Evolutionary conservation across 2,113 vertebrate genomes (phyloP), one percentile per base, ranked within the genome.

Genomic region (Gambusia holbrooki): DNA sequence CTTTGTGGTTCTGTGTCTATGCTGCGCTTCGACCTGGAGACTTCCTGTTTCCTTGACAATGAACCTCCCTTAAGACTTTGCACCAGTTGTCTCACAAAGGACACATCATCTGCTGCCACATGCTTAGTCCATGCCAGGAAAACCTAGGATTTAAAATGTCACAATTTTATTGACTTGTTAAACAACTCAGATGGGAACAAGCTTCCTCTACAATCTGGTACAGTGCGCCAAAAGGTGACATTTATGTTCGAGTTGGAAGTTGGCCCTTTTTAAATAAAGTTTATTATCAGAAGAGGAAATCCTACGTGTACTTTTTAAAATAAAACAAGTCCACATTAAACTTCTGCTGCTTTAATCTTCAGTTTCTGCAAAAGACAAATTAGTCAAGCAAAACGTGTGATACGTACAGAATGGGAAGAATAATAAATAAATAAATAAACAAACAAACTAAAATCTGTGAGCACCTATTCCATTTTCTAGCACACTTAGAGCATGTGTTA

Each of bases 111-210:
- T 0, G 67, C 40, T 62, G 93, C 88, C 35, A 93, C 85, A 3
- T 84, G 29, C 61, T 81, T 81, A 81, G 85, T 92, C 94, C 92
- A 95, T 3, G 60, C 66, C 63, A 90, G 74, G 67, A 95, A 45
- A 73, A 73, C 64, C 95, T 95, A 69, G 12, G 45, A 68, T 82
- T 4, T 30, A 74, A 0, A 67, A 0, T n/a, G 30, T 51, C 15
- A 58, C 25, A 54, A 7, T 37, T 11, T 37, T 11, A 11, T 11
- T 37, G 35, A 37, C 35, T 37, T 12, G 35, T 37, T 11, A 37
- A 37, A 10, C 2, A 2, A 37, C 35, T 37, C 35, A 37, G 35
- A 37, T 11, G 10, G 2, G 12, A 37, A 37, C 11, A 12, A 12
- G 35, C 35, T 37, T 37, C 35, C 10, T 37, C 35, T 37, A 12